Base-by-base conservation (phyloP, 2,888 invertebrate genomes). In the Oxytorus armatus region DNA sequence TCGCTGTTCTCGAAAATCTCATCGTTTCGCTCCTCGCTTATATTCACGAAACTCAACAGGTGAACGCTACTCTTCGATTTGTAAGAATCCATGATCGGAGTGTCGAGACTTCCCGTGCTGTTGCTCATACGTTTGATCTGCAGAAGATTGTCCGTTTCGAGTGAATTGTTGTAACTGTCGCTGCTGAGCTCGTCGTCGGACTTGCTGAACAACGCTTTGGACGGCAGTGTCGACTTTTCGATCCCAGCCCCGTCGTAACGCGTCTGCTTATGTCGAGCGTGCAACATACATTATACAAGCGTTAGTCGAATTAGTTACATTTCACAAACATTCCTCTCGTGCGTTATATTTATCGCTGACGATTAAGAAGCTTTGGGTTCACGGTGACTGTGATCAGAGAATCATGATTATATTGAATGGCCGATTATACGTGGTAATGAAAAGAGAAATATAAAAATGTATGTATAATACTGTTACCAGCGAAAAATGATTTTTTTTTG, bases 111-210 rank as follows among this genome's bases (percentile, higher is more conserved):
- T 57, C 89, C 91, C 3, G 90, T 89, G 70, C 91, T 92, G 79
- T 81, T 91, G 78, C 90, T 91, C 74, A 89, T 89, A 8, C 87
- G 88, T 75, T 91, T 92, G 10, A 86, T 83, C 69, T 85, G 86
- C 8, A 90, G 72, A 25, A 91, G 85, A 82, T 89, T 90, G 2
- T 88, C 86, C 47, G 82, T 85, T 44, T 86, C 86, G 18, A 84
- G 82, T 7, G 86, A 79, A 72, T 88, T 86, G 63, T 85, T 86
- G 53, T 85, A 89, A 75, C 88, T 86, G 44, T 87, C 88, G 49
- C 85, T 85, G 76, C 88, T 90, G 51, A 92, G 84, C 72, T 92
- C 91, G 63, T 92, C 91, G n/a, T 91, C 91, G 1, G 92, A 92
- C 79, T 91, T 92, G 75, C 91, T 91, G 69, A 89, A 88, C 44